Evolutionary conservation across 1,140 invertebrate species (phyloP), one percentile per base, ranked within the genome.

Genomic region (Physella acuta): DNA sequence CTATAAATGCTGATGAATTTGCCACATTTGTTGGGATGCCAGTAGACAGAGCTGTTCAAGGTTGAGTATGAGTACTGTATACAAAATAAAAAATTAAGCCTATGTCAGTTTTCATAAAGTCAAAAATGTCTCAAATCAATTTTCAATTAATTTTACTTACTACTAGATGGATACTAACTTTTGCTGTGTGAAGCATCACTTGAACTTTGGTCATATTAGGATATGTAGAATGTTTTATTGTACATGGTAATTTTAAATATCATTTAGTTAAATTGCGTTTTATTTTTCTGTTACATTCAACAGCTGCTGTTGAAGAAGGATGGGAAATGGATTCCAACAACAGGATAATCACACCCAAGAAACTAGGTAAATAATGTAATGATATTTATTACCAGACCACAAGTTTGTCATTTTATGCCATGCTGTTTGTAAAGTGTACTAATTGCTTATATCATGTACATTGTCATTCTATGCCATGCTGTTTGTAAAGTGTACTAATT

Each of bases 1-100:
- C 92, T 0, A 89, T 94, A 70, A 89, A 89, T 70, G 79, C 91
- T 28, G 89, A 90, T 30, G 90, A 91, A 33, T 87, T 94, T 37
- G 87, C 90, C 36, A 4, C 87, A 53, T 91, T 93, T 88, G 88
- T 92, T 31, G 92, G 92, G 0, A 79, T 92, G 49, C 85, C 89
- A 61, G 77, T 85, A 28, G 89, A 91, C 51, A 88, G 91, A 61
- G 90, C 90, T 0, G 79, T 88, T 36, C 84, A 88, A 70, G 85
- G 81, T 83, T n/a, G n/a, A n/a, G n/a, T n/a, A n/a, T n/a, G n/a
- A n/a, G n/a, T n/a, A n/a, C n/a, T n/a, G n/a, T n/a, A n/a, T n/a
- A n/a, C n/a, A n/a, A n/a, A n/a, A n/a, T n/a, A n/a, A n/a, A n/a
- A n/a, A n/a, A n/a, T n/a, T n/a, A n/a, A n/a, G n/a, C n/a, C n/a